Evolutionary conservation across 2,797 vertebrate species (phyloP), one percentile per base, ranked within the genome.

Genomic region (Onychomys arenicola): DNA sequence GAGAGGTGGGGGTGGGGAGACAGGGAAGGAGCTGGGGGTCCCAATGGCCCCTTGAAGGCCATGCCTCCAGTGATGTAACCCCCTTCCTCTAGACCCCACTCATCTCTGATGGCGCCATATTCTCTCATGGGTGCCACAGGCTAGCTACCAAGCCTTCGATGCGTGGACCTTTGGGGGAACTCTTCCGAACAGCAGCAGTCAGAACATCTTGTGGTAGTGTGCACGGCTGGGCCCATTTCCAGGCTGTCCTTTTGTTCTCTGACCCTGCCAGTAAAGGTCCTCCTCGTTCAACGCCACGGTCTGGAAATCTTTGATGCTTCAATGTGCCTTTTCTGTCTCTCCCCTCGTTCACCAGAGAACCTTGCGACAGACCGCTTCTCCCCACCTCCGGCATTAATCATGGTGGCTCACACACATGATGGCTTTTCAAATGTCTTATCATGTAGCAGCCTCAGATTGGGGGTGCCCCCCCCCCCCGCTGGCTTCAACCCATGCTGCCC

Each of bases 211-310:
- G 21, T 80, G 34, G 19, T 4, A 37, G 83, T 37, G 25, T 5
- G 85, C 67, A n/a, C 23, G 34, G 14, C 37, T 13, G 1, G 8
- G 49, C 13, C 8, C n/a, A 16, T 32, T 59, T 63, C 13, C 29
- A 16, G 81, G 49, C 25, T 43, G 32, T 2, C 32, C 25, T 65
- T 16, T 23, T 57, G 4, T 11, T 52, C 34, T 61, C 32, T n/a
- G 3, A 12, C 59, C 32, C 52, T 6, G 69, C 16, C 5, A 3
- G 17, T 29, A 5, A 11, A 49, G 82, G 0, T 40, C 55, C 27
- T 37, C n/a, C 49, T 13, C 16, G 37, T 37, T 91, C n/a, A 25
- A 23, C 8, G 10, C 4, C 6, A 13, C 13, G 0, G 14, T 37
- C 49, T 67, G 32, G 71, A 81, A 8, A 5, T 89, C 49, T 61